Evolutionary conservation across 1,140 invertebrate species (phyloP).

Genomic region (Anoplophora glabripennis): DNA sequence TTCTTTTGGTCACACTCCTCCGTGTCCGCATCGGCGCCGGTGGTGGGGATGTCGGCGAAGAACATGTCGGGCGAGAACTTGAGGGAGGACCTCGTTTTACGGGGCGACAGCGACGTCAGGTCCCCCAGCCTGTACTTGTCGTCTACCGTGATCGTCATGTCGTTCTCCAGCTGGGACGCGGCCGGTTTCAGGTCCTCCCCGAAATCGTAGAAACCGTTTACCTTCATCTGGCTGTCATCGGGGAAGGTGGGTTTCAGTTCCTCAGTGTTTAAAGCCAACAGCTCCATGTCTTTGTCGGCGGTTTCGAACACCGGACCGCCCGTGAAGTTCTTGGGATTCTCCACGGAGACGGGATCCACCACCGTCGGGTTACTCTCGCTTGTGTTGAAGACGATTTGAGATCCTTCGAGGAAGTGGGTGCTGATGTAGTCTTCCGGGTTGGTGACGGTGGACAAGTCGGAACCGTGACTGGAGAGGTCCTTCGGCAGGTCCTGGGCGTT

Average conservation of each 20-base stretch:
- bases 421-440: neutral
- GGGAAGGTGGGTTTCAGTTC: neutral
- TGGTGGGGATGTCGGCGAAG: neutral
- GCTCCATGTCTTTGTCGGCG: neutral
- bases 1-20: neutral
- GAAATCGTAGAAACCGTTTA: neutral
- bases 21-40: neutral
- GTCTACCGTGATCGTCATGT: neutral
- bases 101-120: neutral
- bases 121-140: slow-evolving; percentile 1
- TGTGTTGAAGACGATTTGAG: neutral
- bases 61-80: slow-evolving; percentile 11
- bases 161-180: neutral
- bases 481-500: neutral
- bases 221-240: neutral
- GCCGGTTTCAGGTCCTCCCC: neutral
- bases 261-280: neutral
- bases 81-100: neutral
- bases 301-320: neutral
- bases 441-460: neutral
- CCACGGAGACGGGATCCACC: no score
- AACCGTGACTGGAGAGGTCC: neutral
- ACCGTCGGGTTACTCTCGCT: neutral
- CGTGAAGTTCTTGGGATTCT: neutral
- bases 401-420: neutral